Evolutionary conservation across 1,140 invertebrate species (phyloP).

Genomic region (Eurosta solidaginis): DNA sequence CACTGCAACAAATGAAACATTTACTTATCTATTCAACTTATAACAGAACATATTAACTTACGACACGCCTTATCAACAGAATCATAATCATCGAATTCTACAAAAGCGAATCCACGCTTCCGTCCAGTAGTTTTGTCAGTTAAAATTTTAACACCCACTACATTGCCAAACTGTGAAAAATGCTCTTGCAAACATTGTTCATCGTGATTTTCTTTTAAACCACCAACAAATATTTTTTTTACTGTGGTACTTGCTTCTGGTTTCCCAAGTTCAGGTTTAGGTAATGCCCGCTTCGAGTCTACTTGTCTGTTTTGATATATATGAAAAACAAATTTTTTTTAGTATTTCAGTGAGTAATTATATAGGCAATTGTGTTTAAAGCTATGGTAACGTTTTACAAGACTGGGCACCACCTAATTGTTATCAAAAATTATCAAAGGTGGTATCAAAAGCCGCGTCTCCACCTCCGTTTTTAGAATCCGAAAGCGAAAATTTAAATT

Average conservation of each 20-base stretch:
- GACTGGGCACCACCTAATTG: too few species aligned
- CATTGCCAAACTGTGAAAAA: slow-evolving; percentile 82
- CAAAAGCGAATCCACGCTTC: slow-evolving; percentile 91
- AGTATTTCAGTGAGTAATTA: too few species aligned
- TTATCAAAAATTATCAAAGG: too few species aligned
- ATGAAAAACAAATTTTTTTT: too few species aligned
- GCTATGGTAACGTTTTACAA: too few species aligned
- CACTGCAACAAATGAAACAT: slow-evolving; percentile 58
- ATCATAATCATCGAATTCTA: slow-evolving; percentile 95
- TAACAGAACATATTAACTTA: not conserved
- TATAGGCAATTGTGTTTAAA: too few species aligned
- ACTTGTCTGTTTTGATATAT: slow-evolving; percentile 11
- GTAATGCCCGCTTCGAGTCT: slow-evolving; percentile 89
- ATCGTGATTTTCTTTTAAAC: slow-evolving; percentile 85
- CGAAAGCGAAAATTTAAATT: too few species aligned
- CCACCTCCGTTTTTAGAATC: too few species aligned
- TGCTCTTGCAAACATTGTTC: slow-evolving; percentile 83
- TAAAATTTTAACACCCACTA: slow-evolving; percentile 82
- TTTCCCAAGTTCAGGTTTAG: slow-evolving; percentile 85
- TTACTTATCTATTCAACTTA: not conserved
- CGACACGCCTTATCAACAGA: slow-evolving; percentile 80
- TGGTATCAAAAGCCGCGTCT: too few species aligned
- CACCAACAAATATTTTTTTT: slow-evolving; percentile 93
- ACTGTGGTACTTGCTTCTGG: slow-evolving; percentile 89
- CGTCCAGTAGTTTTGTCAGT: slow-evolving; percentile 89